phyloP scores from a whole-genome alignment of 2,797 vertebrate species.

The Chrosomus eos region DNA sequence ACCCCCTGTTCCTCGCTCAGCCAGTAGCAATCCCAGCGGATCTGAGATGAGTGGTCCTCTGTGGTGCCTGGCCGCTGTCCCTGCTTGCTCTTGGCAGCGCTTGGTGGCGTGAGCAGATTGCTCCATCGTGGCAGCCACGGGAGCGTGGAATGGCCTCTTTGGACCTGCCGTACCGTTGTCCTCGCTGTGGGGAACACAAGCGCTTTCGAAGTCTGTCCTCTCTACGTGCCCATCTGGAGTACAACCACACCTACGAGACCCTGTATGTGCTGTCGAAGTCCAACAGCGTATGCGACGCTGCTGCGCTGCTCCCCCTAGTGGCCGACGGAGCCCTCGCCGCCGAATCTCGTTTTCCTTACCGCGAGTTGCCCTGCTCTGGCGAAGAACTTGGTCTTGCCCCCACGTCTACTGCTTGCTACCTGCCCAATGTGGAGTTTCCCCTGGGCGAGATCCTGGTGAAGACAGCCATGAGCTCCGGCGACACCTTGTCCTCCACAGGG shows the following conservation, averaged over 20 bases:
- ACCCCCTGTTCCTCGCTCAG: constrained; percentile 15
- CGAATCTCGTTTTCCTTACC: constrained; percentile 86
- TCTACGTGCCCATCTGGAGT: constrained; percentile 94
- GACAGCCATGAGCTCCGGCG: constrained; percentile 88
- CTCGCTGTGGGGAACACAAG: constrained; percentile 98
- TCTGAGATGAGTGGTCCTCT: constrained; percentile 73
- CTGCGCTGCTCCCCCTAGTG: constrained; percentile 88
- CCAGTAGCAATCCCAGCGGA: constrained; percentile 23
- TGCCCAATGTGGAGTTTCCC: constrained; percentile 96
- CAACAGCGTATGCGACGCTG: constrained; percentile 95
- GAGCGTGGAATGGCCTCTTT: constrained; percentile 93
- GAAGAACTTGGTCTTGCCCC: constrained; percentile 88
- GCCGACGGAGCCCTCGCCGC: constrained; percentile 81
- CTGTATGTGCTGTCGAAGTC: constrained; percentile 98
- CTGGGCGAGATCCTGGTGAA: constrained; percentile 91
- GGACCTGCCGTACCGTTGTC: constrained; percentile 98
- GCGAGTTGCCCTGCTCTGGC: constrained; percentile 86
- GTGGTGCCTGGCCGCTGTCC: constrained; percentile 62
- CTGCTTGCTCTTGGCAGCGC: constrained; percentile 68
- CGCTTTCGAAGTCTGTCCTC: constrained; percentile 98
- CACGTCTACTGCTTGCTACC: constrained; percentile 82
- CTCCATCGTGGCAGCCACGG: constrained; percentile 64
- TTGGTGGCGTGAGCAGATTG: constrained; percentile 73
- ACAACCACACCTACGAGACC: constrained; percentile 99
- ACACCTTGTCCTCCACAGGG: constrained; percentile 78